Conservation (phyloP, 2,888 invertebrate species). For the Eristalinus aeneus region DNA sequence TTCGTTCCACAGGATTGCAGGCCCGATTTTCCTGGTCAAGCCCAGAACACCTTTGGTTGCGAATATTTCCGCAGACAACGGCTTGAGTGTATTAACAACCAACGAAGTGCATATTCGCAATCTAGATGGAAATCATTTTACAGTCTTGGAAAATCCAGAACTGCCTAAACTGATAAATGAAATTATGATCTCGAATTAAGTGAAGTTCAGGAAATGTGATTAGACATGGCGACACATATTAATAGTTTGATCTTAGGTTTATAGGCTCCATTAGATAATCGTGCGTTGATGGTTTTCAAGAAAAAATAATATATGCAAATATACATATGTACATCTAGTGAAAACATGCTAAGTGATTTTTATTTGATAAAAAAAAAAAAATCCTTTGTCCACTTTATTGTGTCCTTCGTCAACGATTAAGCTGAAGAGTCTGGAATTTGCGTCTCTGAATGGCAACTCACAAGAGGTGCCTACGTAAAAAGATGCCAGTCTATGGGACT, state of each 20-base stretch:
- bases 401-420: no score
- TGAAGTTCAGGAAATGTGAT: background rate
- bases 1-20: slow-evolving; percentile 79
- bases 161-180: slow-evolving; percentile 84
- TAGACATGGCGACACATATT: background rate
- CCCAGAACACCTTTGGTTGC: slow-evolving; percentile 83
- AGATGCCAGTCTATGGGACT: no score
- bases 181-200: slow-evolving; percentile 38
- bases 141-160: slow-evolving; percentile 85
- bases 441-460: no score
- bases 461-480: no score
- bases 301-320: slow-evolving; percentile 24
- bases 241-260: background rate
- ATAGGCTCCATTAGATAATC: slow-evolving; percentile 3
- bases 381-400: no score
- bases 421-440: no score
- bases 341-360: background rate
- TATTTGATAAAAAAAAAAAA: no score
- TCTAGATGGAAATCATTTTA: slow-evolving; percentile 87
- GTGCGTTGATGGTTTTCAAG: slow-evolving; percentile 11
- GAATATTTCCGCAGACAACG: slow-evolving; percentile 85
- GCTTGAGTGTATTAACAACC: slow-evolving; percentile 83
- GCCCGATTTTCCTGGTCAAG: slow-evolving; percentile 84
- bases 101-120: slow-evolving; percentile 83
- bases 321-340: background rate